These are phyloP conservation scores for Potorous gilbertii DNA, from an alignment of 2,797 vertebrate species.

Conservation along the genomic window DNA sequence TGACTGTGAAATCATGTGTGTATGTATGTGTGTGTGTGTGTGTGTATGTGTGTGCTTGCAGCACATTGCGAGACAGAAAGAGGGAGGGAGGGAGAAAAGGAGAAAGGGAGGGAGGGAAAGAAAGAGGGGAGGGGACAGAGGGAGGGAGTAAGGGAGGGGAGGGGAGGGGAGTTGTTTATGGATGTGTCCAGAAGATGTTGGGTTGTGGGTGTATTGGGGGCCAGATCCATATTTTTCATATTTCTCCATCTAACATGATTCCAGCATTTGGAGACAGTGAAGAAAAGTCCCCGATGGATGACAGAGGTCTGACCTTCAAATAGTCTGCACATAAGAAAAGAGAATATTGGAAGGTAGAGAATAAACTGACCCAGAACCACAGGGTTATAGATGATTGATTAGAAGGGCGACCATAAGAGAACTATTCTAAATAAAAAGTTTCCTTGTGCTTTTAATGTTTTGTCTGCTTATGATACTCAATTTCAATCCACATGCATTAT, in stretches of 20 bases:
- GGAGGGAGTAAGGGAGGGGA: accelerated
- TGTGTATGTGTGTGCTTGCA: too few species aligned
- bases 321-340: neutral
- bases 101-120: too few species aligned
- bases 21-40: neutral
- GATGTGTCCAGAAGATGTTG: neutral
- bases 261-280: neutral
- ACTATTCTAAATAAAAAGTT: neutral
- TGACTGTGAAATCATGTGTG: neutral
- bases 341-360: neutral
- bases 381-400: neutral
- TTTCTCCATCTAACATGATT: neutral
- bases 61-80: too few species aligned
- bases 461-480: neutral
- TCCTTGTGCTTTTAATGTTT: neutral
- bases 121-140: accelerated
- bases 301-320: neutral
- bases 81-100: too few species aligned
- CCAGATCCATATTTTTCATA: neutral
- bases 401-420: neutral
- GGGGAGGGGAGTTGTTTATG: too few species aligned
- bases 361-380: neutral
- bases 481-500: neutral
- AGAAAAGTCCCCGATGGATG: neutral
- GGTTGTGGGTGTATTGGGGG: neutral